These are phyloP conservation scores for Schizotus pectinicornis DNA, from an alignment of 2,888 invertebrate species.

Conservation along the genomic window DNA sequence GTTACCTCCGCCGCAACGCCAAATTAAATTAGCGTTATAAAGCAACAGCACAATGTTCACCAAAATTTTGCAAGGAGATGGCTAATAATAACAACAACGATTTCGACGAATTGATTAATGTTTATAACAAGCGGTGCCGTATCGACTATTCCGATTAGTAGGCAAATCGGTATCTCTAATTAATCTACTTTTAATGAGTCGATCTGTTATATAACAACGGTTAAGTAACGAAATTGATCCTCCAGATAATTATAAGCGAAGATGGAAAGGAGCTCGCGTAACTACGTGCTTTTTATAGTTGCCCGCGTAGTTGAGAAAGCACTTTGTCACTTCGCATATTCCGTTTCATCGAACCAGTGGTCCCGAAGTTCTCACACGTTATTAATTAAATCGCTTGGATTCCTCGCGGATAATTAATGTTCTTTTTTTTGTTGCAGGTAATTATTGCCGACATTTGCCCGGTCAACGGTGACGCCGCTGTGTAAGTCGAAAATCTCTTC, in stretches of 20 bases:
- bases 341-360: too few relatives aligned
- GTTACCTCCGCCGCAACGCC: too few relatives aligned
- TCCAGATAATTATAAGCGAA: too few relatives aligned
- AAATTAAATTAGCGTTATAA: background rate
- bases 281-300: too few relatives aligned
- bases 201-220: too few relatives aligned
- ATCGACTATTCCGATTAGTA: background rate
- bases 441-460: constrained; percentile 9
- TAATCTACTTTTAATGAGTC: too few relatives aligned
- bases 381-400: too few relatives aligned
- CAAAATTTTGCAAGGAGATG: background rate
- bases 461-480: constrained; percentile 1
- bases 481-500: background rate
- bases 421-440: constrained; percentile 17
- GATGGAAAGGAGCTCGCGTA: too few relatives aligned
- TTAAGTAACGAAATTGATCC: too few relatives aligned
- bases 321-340: background rate
- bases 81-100: background rate
- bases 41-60: background rate
- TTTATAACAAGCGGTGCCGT: background rate
- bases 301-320: too few relatives aligned
- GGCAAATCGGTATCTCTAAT: too few relatives aligned
- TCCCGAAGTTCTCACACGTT: too few relatives aligned
- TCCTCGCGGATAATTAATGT: background rate
- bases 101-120: background rate